Conservation (phyloP, 2,888 invertebrate species). For the Germaria angustata region DNA sequence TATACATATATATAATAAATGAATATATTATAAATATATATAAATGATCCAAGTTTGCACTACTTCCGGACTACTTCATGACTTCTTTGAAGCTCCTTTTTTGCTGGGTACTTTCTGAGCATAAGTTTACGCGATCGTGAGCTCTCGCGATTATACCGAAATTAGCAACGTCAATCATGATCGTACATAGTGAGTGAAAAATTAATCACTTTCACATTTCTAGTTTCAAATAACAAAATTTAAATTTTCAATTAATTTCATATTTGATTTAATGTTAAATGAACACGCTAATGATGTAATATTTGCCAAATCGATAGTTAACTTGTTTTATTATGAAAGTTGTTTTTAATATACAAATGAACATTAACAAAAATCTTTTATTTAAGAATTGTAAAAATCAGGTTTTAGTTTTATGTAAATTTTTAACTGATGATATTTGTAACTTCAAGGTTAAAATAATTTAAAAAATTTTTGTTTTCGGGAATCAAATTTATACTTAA, state of each 20-base stretch:
- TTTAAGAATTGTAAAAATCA: conserved; percentile 14
- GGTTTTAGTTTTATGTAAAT: conserved; percentile 8
- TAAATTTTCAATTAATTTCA: too few species aligned
- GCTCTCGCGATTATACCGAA: too few species aligned
- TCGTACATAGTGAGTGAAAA: too few species aligned
- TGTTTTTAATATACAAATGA: conserved; percentile 22
- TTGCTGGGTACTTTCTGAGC: too few species aligned
- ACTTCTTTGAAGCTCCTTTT: too few species aligned
- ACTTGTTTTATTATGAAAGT: conserved; percentile 5
- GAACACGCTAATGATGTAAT: conserved; percentile 47
- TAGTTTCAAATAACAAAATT: background rate
- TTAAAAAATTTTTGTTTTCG: background rate
- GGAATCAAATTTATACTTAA: background rate
- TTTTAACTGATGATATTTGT: background rate
- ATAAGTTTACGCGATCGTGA: background rate
- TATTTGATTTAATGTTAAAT: too few species aligned
- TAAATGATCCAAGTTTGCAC: too few species aligned
- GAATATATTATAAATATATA: too few species aligned
- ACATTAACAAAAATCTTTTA: background rate
- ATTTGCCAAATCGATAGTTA: conserved; percentile 23
- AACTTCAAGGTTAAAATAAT: conserved; percentile 6
- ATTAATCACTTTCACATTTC: too few species aligned
- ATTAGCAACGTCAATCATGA: too few species aligned
- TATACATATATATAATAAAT: too few species aligned
- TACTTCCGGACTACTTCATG: too few species aligned